These are phyloP conservation scores for Holotrichia oblita DNA, from an alignment of 1,140 invertebrate genomes.

Conservation along the genomic window DNA sequence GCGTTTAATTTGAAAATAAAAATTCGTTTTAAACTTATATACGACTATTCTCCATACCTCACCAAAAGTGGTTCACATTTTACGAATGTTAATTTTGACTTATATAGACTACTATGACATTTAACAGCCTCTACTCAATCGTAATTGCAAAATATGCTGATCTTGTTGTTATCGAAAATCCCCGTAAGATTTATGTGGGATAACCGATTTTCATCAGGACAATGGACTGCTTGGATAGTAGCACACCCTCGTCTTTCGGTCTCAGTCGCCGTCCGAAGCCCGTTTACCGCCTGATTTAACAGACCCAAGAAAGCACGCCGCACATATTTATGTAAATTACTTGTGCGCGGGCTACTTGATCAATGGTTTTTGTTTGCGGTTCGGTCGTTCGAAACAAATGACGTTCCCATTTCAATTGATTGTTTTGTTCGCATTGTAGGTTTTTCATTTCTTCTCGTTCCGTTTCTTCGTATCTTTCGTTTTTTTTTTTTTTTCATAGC, in stretches of 20 bases:
- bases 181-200: slow-evolving; percentile 11
- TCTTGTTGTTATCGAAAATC: neutral
- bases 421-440: slow-evolving; percentile 24
- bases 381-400: slow-evolving; percentile 27
- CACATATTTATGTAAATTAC: slow-evolving; percentile 36
- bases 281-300: neutral
- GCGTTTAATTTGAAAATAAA: too few relatives aligned
- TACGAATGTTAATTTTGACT: slow-evolving; percentile 7
- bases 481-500: neutral
- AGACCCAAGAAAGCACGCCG: neutral
- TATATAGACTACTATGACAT: neutral
- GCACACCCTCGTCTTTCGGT: slow-evolving; percentile 1
- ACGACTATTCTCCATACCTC: too few relatives aligned
- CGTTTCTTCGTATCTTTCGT: neutral
- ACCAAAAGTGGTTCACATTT: neutral
- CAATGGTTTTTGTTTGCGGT: slow-evolving; percentile 33
- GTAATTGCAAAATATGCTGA: slow-evolving; percentile 20
- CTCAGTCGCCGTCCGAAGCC: neutral
- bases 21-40: too few relatives aligned
- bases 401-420: slow-evolving; percentile 33
- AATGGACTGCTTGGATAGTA: neutral
- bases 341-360: slow-evolving; percentile 31
- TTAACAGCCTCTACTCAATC: neutral
- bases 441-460: slow-evolving; percentile 4
- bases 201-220: slow-evolving; percentile 11